phyloP scores from a whole-genome alignment of 2,113 vertebrate species.

The Cyanoramphus novaezelandiae region DNA sequence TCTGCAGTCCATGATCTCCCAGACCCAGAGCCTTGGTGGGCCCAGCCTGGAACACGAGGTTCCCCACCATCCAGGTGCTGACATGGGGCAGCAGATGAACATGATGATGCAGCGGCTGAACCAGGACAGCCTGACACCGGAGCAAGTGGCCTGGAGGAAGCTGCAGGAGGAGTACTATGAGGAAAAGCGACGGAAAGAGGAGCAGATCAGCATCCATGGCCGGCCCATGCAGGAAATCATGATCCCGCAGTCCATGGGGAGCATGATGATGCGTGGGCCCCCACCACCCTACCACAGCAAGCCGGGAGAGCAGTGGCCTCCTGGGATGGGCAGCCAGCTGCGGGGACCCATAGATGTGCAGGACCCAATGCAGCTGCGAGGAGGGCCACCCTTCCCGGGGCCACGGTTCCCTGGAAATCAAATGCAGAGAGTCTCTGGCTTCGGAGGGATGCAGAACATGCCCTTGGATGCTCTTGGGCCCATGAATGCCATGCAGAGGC shows the following conservation, averaged over 20 bases:
- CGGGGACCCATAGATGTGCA: constrained; percentile 80
- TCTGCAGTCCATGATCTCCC: constrained; percentile 93
- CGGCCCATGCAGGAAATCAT: constrained; percentile 88
- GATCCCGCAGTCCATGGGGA: constrained; percentile 80
- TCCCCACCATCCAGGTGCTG: constrained; percentile 79
- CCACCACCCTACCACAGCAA: constrained; percentile 98
- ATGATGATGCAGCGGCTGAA: constrained; percentile 82
- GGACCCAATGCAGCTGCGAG: constrained; percentile 80
- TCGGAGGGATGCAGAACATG: constrained; percentile 84
- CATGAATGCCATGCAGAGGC: constrained; percentile 82
- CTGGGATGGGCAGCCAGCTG: constrained; percentile 78
- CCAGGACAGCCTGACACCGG: constrained; percentile 89
- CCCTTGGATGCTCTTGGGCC: constrained; percentile 85
- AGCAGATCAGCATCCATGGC: constrained; percentile 82
- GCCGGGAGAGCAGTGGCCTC: constrained; percentile 86
- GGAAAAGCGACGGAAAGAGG: constrained; percentile 93
- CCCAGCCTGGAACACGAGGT: constrained; percentile 82
- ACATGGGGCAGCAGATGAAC: constrained; percentile 87
- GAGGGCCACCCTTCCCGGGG: constrained; percentile 73
- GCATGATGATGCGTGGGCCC: constrained; percentile 90
- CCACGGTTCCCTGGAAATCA: constrained; percentile 86
- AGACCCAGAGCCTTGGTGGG: constrained; percentile 88
- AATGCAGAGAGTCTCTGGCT: constrained; percentile 77
- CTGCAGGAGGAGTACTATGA: constrained; percentile 96
- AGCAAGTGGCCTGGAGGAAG: constrained; percentile 96